Evolutionary conservation across 2,888 invertebrate species (phyloP).

Genomic region (Abscondita cerata): DNA sequence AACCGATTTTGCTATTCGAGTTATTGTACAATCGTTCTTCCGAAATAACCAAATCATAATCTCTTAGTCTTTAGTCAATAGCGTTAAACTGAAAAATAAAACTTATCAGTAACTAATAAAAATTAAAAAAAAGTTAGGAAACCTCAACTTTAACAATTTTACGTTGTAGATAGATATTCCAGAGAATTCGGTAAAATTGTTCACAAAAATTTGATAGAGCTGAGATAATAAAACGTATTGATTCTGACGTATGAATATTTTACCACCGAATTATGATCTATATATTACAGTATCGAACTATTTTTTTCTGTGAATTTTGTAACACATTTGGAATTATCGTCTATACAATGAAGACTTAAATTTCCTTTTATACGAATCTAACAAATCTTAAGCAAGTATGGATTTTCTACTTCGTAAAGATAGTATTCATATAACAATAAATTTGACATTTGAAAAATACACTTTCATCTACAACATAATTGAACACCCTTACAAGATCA

Average conservation of each 20-base stretch:
- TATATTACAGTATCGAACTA: no score
- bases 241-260: background rate
- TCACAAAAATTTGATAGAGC: background rate
- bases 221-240: background rate
- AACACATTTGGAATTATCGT: no score
- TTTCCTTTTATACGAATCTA: no score
- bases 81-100: constrained; percentile 3
- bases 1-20: constrained; percentile 25
- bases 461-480: no score
- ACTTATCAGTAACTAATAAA: constrained; percentile 12
- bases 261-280: background rate
- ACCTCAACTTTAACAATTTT: constrained; percentile 1
- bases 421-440: no score
- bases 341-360: no score
- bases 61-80: background rate
- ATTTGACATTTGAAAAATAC: no score
- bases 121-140: constrained; percentile 11
- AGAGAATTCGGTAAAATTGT: background rate
- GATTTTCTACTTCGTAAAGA: no score
- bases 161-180: background rate
- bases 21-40: background rate
- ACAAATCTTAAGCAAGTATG: no score
- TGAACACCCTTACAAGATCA: no score
- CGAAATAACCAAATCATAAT: background rate
- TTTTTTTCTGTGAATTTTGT: no score